phyloP scores from a whole-genome alignment of 92 coral and sea anemone genomes.

The Actinostola sp. region DNA sequence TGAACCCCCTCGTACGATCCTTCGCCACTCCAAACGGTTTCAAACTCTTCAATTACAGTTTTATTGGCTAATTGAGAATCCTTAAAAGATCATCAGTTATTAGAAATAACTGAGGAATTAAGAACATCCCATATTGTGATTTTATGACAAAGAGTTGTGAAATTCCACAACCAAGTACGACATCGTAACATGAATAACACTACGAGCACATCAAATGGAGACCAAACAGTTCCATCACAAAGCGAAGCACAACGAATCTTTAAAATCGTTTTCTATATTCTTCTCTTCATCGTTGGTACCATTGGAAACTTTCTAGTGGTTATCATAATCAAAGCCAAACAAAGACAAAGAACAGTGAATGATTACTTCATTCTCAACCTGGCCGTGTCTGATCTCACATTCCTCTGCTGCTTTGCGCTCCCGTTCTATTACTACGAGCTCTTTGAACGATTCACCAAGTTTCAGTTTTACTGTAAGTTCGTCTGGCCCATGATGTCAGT shows the following conservation, averaged over 20 bases:
- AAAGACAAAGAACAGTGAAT: slow-evolving; percentile 60
- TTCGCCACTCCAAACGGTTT: no score
- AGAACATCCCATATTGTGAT: no score
- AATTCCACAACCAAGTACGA: no score
- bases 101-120: no score
- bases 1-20: no score
- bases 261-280: slow-evolving; percentile 65
- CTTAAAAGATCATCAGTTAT: no score
- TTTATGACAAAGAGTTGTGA: neutral
- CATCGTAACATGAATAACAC: slow-evolving; percentile 34
- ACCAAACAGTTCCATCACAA: neutral
- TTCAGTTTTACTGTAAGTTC: slow-evolving; percentile 71
- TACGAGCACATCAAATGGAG: slow-evolving; percentile 8
- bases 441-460: slow-evolving; percentile 54
- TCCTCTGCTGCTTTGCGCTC: slow-evolving; percentile 61
- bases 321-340: slow-evolving; percentile 57
- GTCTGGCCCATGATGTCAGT: slow-evolving; percentile 90
- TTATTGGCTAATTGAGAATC: no score
- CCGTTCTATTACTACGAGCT: slow-evolving; percentile 77
- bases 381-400: slow-evolving; percentile 73
- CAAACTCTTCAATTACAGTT: no score
- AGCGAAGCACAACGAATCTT: slow-evolving; percentile 50
- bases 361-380: slow-evolving; percentile 76
- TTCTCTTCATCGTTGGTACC: slow-evolving; percentile 66
- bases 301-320: slow-evolving; percentile 73